phyloP scores from a whole-genome alignment of 2,113 vertebrate species.

The Upupa epops region DNA sequence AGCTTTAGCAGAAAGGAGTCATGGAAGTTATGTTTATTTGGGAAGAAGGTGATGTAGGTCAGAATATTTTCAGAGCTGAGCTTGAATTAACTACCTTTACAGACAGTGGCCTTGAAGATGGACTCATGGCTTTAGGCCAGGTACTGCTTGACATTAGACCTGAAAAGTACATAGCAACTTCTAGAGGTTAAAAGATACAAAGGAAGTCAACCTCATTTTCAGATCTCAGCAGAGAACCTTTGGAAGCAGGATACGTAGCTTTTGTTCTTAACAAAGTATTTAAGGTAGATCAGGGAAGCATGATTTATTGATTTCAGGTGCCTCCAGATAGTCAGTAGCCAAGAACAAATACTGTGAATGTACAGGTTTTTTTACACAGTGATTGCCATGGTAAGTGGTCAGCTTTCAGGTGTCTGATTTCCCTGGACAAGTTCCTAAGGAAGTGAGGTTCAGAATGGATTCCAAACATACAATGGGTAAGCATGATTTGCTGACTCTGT shows the following conservation, averaged over 20 bases:
- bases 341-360: background rate
- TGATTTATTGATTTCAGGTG: background rate
- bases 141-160: background rate
- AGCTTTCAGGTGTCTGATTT: background rate
- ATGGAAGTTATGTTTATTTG: background rate
- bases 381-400: background rate
- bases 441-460: background rate
- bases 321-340: background rate
- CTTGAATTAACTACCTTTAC: background rate
- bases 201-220: background rate
- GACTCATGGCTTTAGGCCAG: background rate
- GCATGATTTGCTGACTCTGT: background rate
- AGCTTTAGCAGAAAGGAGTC: background rate
- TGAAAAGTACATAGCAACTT: background rate
- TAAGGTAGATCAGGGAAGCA: background rate
- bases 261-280: background rate
- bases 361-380: background rate
- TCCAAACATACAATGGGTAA: background rate
- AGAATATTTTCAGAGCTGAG: background rate
- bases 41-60: background rate
- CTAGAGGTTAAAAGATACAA: background rate
- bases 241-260: background rate
- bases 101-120: background rate
- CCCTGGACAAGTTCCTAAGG: background rate
- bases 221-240: background rate